Base-by-base conservation (phyloP, 1,140 invertebrate genomes). In the Hycleus cichorii region DNA sequence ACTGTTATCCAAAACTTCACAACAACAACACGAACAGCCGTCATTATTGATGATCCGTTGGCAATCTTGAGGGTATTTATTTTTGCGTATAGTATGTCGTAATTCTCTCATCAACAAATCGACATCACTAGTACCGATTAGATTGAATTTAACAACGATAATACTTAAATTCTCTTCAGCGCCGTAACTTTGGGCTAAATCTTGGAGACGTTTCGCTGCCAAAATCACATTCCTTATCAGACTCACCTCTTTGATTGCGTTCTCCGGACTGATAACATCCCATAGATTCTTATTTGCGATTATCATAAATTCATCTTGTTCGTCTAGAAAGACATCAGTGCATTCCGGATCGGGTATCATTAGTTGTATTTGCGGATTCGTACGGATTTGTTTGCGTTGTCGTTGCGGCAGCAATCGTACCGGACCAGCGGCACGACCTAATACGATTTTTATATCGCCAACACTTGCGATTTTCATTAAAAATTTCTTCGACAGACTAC, bases 261-360 rank as follows among this genome's bases (percentile, higher is more conserved):
- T 84, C 53, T 88, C 82, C 7, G 88, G 78, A 54, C 79, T 86
- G 55, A 92, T 77, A 3, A 87, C 85, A 40, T 86, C 83, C 88
- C 89, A 91, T 26, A 91, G 70, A 62, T 85, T 84, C 59, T 86
- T 83, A 72, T 90, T 91, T 0, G 82, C 88, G 55, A 91, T 78
- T 57, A 92, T 85, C 55, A 91, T 76, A 68, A 88, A 91, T 70
- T 91, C 88, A 66, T 91, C 88, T 49, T 88, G 82, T 64, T 90
- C 88, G 62, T 88, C 85, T 1, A 91, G 75, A 2, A 79, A 76
- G 3, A 89, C 81, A 74, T 91, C 87, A 9, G 88, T 79, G 1
- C 87, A 77, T 53, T 84, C 81, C 0, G 89, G 89, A 75, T 91
- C 88, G 1, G 85, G 84, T 40, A 90, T 76, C 8, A 82, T 79